Evolutionary conservation across 2,113 vertebrate genomes (phyloP).

Genomic region (Oxyruncus cristatus): DNA sequence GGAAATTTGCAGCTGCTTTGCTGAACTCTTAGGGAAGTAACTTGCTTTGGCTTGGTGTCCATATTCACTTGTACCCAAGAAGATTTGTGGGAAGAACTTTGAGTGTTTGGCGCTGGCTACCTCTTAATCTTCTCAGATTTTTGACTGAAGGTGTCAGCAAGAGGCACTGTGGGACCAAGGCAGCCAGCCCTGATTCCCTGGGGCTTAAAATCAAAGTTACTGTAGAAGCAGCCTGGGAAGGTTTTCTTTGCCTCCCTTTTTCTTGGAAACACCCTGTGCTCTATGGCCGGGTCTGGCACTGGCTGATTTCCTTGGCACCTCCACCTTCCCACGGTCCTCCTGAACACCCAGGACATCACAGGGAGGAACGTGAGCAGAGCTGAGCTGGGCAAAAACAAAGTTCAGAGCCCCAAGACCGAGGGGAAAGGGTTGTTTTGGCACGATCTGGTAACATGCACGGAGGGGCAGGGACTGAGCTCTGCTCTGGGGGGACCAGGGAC

Average conservation of each 20-base stretch:
- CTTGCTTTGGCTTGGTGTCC: not conserved
- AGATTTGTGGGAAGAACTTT: not conserved
- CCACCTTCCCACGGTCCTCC: not conserved
- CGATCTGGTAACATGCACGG: not conserved
- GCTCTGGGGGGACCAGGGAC: not conserved
- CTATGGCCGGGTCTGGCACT: too few species aligned
- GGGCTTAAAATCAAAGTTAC: not conserved
- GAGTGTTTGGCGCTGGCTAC: not conserved
- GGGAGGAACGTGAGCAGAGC: not conserved
- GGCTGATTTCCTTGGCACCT: not conserved
- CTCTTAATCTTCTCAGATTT: not conserved
- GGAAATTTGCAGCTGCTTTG: not conserved
- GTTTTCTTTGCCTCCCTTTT: not conserved
- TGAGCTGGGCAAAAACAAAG: not conserved
- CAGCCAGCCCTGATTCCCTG: not conserved
- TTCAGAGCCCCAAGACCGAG: fast-evolving
- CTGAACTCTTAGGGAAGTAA: not conserved
- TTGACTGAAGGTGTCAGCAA: not conserved
- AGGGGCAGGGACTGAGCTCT: not conserved
- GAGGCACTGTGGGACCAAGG: not conserved
- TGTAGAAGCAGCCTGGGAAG: not conserved
- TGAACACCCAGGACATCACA: not conserved
- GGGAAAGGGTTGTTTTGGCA: not conserved
- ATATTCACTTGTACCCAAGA: fast-evolving
- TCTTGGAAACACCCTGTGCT: not conserved